These are phyloP conservation scores for Ommatoiulus sabulosus DNA, from an alignment of 2,888 invertebrate species.

Conservation along the genomic window DNA sequence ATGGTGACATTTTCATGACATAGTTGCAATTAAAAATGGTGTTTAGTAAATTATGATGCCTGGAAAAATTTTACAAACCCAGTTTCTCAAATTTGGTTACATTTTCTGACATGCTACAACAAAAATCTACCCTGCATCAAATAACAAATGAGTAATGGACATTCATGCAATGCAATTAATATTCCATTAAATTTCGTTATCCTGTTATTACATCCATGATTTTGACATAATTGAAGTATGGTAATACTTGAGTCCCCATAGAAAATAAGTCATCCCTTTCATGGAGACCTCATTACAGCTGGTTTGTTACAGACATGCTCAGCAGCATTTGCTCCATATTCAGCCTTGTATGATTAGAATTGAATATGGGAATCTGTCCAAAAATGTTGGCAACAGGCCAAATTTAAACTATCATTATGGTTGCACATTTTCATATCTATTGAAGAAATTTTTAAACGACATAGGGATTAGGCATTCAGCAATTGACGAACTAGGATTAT, in stretches of 20 bases:
- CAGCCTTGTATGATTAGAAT: not conserved
- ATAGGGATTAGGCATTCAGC: not conserved
- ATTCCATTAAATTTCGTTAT: not conserved
- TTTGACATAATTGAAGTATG: not conserved
- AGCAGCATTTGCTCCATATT: not conserved
- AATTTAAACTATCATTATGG: not conserved
- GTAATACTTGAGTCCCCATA: not conserved
- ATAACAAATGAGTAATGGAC: too few species aligned
- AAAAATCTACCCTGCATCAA: too few species aligned
- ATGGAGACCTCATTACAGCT: not conserved
- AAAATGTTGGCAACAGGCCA: not conserved
- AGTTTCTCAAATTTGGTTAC: too few species aligned
- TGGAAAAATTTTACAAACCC: too few species aligned
- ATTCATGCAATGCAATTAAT: too few species aligned
- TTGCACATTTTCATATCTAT: not conserved
- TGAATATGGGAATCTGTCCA: not conserved
- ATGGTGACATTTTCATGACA: too few species aligned
- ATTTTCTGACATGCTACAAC: too few species aligned
- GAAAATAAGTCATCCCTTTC: not conserved
- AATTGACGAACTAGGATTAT: too few species aligned
- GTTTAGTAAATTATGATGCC: too few species aligned
- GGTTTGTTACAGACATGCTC: not conserved
- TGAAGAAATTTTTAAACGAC: not conserved
- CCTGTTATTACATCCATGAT: not conserved
- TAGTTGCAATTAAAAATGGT: too few species aligned